Evolutionary conservation across 1,140 invertebrate species (phyloP).

Genomic region (Papilio polyxenes): DNA sequence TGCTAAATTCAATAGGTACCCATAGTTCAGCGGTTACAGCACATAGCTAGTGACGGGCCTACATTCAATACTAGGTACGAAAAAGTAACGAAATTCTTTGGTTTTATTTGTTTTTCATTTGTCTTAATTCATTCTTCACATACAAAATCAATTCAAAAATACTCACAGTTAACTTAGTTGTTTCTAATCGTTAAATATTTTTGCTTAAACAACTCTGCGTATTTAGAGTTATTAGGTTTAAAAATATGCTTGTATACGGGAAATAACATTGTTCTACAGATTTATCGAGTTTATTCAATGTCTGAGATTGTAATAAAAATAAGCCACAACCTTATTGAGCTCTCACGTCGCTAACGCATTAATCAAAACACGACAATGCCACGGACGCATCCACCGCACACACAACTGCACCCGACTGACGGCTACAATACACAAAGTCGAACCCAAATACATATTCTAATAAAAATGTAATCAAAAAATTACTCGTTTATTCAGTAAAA

Average conservation of each 20-base stretch:
- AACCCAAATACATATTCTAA: background rate
- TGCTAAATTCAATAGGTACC: background rate
- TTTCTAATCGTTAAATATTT: background rate
- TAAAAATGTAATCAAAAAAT: background rate
- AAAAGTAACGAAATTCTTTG: too few species aligned
- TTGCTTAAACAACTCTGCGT: background rate
- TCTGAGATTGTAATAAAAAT: slow-evolving; percentile 41
- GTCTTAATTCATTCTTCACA: too few species aligned
- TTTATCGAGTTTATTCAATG: background rate
- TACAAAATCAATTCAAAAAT: too few species aligned
- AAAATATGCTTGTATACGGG: background rate
- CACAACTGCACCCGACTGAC: slow-evolving; percentile 45
- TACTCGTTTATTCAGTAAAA: background rate
- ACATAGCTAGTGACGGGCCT: background rate
- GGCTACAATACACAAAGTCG: slow-evolving; percentile 35
- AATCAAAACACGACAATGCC: slow-evolving; percentile 62
- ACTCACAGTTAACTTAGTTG: too few species aligned
- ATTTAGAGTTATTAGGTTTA: background rate
- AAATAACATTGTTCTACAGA: background rate
- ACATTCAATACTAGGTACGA: background rate
- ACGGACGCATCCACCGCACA: slow-evolving; percentile 38
- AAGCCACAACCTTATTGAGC: slow-evolving; percentile 49
- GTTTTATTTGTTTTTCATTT: background rate
- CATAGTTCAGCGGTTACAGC: background rate
- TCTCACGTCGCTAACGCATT: slow-evolving; percentile 64